phyloP scores from a whole-genome alignment of 2,113 vertebrate genomes.

The Elephas maximus region DNA sequence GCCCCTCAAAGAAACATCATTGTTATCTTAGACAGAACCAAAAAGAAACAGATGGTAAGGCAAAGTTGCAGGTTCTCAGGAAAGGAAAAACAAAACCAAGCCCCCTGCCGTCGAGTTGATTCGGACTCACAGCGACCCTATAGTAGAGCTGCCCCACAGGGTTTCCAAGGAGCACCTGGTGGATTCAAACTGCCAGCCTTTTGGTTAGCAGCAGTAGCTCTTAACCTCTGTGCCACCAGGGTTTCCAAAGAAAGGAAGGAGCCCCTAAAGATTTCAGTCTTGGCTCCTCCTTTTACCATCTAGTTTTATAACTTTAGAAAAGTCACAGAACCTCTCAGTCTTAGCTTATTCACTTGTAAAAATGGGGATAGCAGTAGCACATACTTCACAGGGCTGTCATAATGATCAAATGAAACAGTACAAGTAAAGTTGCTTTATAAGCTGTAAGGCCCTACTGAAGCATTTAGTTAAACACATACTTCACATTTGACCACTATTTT shows the following conservation, averaged over 20 bases:
- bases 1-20: not conserved
- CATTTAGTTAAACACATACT: slow-evolving; percentile 35
- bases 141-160: too few relatives aligned
- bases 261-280: not conserved
- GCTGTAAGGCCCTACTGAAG: not conserved
- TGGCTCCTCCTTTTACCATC: not conserved
- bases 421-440: not conserved
- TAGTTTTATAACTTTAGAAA: slow-evolving; percentile 15
- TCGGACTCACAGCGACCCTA: too few relatives aligned
- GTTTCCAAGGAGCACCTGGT: too few relatives aligned
- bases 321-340: not conserved
- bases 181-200: too few relatives aligned
- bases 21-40: not conserved
- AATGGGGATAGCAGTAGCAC: not conserved
- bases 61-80: not conserved
- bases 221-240: too few relatives aligned
- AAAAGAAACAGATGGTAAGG: not conserved
- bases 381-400: not conserved
- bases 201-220: too few relatives aligned
- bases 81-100: not conserved
- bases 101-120: too few relatives aligned
- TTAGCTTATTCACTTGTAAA: not conserved
- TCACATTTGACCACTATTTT: not conserved
- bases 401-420: not conserved
- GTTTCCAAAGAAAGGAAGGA: not conserved